Percentiles rank a stretch among this genome's conserved stretches.
Conservation (phyloP, 2,113 vertebrate genomes). For the Anhinga anhinga region DNA sequence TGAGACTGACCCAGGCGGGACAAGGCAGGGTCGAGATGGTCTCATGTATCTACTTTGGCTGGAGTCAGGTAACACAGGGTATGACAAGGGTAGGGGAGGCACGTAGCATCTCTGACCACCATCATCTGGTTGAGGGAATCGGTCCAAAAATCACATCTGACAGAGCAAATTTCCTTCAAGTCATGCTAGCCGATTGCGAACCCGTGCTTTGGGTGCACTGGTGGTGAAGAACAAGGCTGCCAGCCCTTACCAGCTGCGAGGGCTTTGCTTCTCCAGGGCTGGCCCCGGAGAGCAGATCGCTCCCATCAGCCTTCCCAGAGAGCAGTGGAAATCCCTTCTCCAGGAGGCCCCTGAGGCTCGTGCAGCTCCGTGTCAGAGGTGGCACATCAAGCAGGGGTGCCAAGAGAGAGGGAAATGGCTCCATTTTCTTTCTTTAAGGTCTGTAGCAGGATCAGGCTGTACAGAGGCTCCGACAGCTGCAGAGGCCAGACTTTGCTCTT, state of each 20-base stretch:
- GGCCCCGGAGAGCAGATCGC: fast-evolving
- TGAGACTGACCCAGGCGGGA: neutral
- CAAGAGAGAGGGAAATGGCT: neutral
- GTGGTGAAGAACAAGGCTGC: neutral
- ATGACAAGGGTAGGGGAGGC: neutral
- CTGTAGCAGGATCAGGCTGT: neutral
- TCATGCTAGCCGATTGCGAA: neutral
- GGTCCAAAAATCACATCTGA: neutral
- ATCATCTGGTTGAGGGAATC: neutral
- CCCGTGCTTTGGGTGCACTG: neutral
- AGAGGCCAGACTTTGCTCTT: neutral
- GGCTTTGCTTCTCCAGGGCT: neutral
- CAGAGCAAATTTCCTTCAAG: neutral
- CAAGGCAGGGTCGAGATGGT: neutral
- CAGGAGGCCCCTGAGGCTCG: neutral
- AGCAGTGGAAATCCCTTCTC: neutral
- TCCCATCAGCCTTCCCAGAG: neutral
- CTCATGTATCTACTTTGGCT: neutral
- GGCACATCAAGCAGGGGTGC: neutral
- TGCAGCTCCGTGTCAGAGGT: fast-evolving
- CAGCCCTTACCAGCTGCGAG: neutral
- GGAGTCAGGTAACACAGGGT: fast-evolving
- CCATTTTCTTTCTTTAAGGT: neutral
- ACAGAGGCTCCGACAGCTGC: neutral
- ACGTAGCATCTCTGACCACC: neutral